Conservation (phyloP, 2,797 vertebrate species). For the Carapus acus region DNA sequence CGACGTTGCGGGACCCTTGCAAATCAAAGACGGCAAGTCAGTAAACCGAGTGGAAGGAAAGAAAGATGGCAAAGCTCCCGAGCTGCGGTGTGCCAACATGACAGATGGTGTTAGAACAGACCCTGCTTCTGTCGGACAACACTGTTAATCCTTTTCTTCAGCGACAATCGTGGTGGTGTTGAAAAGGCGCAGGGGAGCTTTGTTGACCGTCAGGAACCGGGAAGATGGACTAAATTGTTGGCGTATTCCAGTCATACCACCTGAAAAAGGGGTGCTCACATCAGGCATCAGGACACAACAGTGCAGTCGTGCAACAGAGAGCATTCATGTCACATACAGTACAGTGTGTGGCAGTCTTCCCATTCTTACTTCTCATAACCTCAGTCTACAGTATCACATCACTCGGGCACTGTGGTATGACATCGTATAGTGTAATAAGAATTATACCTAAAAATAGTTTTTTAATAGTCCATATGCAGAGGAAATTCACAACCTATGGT, state of each 20-base stretch:
- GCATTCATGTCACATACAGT: no score
- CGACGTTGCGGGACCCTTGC: slow-evolving; percentile 13
- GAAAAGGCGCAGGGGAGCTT: slow-evolving; percentile 15
- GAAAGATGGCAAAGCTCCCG: slow-evolving; percentile 13
- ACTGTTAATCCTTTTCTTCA: slow-evolving; percentile 29
- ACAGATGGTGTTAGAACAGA: slow-evolving; percentile 54
- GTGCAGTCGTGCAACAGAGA: no score
- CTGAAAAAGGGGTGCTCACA: not conserved
- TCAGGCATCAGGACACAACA: no score
- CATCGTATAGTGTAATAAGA: no score
- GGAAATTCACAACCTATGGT: no score
- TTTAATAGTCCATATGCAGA: no score
- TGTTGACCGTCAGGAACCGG: slow-evolving; percentile 12
- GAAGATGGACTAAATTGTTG: not conserved
- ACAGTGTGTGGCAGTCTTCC: no score
- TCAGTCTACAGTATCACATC: no score
- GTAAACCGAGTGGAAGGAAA: slow-evolving; percentile 21
- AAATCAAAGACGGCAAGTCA: slow-evolving; percentile 18
- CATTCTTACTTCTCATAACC: no score
- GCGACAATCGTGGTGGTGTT: slow-evolving; percentile 10
- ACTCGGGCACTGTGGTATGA: no score
- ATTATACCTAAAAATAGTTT: no score
- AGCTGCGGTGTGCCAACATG: slow-evolving; percentile 30
- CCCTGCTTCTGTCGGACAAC: slow-evolving; percentile 39
- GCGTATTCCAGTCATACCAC: not conserved